Percentiles rank a stretch among this genome's conserved stretches.
Conservation (phyloP, 64 coral and sea anemone genomes). For the Montipora capricornis region DNA sequence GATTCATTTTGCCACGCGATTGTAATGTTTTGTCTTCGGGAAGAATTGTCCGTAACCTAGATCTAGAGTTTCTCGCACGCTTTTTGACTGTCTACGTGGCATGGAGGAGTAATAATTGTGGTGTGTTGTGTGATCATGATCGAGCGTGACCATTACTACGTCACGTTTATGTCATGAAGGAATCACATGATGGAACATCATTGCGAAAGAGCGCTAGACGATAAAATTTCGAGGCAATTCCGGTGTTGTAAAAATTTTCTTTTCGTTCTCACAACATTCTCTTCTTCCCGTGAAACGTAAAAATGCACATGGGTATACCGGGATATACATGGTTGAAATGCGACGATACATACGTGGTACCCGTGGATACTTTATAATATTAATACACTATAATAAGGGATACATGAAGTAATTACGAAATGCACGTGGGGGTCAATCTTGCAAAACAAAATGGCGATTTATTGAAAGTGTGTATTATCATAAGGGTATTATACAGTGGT, state of each 20-base stretch:
- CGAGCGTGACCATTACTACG: background rate
- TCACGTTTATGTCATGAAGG: background rate
- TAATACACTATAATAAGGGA: too few relatives aligned
- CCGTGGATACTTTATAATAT: too few relatives aligned
- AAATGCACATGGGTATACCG: too few relatives aligned
- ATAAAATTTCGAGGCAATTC: too few relatives aligned
- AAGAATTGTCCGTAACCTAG: too few relatives aligned
- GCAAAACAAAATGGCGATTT: constrained; percentile 27
- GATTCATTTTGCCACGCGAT: background rate
- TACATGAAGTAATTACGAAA: background rate
- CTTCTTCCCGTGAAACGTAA: too few relatives aligned
- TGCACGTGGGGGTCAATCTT: constrained; percentile 5
- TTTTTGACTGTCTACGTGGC: background rate
- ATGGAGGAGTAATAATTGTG: background rate
- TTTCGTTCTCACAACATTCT: too few relatives aligned
- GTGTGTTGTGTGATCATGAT: background rate
- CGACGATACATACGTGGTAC: too few relatives aligned
- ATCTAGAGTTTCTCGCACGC: background rate
- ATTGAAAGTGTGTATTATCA: background rate
- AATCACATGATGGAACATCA: background rate
- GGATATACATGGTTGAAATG: too few relatives aligned
- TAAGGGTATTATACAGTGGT: background rate
- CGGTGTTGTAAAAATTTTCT: too few relatives aligned
- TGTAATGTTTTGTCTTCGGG: background rate
- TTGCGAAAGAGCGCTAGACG: too few relatives aligned